Evolutionary conservation across 2,113 vertebrate genomes (phyloP).

Genomic region (Takifugu flavidus): DNA sequence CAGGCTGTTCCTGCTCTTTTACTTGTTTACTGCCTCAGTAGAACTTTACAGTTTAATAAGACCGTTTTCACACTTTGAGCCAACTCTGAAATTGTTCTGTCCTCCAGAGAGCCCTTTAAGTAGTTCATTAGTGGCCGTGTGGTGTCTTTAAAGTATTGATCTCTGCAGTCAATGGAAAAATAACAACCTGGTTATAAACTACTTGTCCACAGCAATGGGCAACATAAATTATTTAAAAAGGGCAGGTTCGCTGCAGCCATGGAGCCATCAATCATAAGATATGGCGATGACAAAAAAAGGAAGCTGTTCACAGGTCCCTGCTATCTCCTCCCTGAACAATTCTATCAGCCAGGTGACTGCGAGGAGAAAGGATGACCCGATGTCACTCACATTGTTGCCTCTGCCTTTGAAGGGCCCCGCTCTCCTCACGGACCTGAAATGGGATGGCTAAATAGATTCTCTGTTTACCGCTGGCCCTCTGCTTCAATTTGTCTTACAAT

Average conservation of each 20-base stretch:
- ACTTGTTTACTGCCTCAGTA: constrained; percentile 21
- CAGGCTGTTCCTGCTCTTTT: constrained; percentile 1
- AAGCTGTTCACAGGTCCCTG: constrained; percentile 82
- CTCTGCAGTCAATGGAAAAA: constrained; percentile 96
- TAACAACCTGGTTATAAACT: constrained; percentile 98
- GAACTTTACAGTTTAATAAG: constrained; percentile 43
- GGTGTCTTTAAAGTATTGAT: constrained; percentile 96
- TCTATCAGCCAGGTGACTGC: constrained; percentile 92
- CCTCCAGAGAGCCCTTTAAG: constrained; percentile 75
- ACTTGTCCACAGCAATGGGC: constrained; percentile 92
- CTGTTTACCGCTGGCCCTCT: constrained; percentile 83
- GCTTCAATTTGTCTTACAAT: constrained; percentile 98
- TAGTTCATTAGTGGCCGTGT: constrained; percentile 79
- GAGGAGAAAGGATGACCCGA: constrained; percentile 88
- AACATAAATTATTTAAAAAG: constrained; percentile 99
- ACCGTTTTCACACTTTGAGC: constrained; percentile 55
- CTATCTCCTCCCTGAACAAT: constrained; percentile 92
- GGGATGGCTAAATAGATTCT: constrained; percentile 95
- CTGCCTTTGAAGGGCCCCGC: constrained; percentile 88
- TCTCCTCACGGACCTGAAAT: constrained; percentile 86
- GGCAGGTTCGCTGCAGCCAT: constrained; percentile 96
- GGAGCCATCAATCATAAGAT: constrained; percentile 99
- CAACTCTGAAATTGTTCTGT: constrained; percentile 68
- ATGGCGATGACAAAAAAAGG: constrained; percentile 94
- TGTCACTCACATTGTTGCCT: constrained; percentile 96